Conservation (phyloP, 2,113 vertebrate species). For the Leptocoma aspasia region DNA sequence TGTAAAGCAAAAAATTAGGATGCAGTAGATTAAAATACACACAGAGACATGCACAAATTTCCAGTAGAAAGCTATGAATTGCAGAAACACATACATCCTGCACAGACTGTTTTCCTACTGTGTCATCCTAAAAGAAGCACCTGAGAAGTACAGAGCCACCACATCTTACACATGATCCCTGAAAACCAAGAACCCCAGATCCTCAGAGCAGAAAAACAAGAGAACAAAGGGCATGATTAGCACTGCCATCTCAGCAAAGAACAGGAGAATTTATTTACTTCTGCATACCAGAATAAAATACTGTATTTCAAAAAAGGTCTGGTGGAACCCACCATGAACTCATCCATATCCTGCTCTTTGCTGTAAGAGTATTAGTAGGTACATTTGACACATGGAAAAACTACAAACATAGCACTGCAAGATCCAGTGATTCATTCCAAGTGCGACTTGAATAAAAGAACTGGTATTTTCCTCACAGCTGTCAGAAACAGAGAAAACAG, state of each 20-base stretch:
- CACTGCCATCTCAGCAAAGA: not conserved
- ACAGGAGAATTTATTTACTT: not conserved
- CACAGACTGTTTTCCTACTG: not conserved
- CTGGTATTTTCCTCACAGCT: not conserved
- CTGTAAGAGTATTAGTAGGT: not conserved
- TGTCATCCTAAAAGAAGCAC: not conserved
- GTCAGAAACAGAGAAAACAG: not conserved
- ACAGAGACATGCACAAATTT: accelerated
- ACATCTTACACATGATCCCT: not conserved
- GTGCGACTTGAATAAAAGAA: not conserved
- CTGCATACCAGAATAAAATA: not conserved
- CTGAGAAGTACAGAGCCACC: not conserved
- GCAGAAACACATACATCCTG: not conserved
- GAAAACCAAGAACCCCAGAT: not conserved
- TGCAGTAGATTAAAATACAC: not conserved
- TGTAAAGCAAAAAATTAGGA: not conserved
- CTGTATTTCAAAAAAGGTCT: not conserved
- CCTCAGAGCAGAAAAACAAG: not conserved
- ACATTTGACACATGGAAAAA: not conserved
- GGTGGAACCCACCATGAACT: not conserved
- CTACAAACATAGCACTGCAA: not conserved
- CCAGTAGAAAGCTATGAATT: not conserved
- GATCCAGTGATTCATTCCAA: not conserved
- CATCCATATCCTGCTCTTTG: not conserved
- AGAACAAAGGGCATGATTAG: not conserved